Evolutionary conservation across 1,140 invertebrate species (phyloP).

Genomic region (Anoplolepis gracilipes): DNA sequence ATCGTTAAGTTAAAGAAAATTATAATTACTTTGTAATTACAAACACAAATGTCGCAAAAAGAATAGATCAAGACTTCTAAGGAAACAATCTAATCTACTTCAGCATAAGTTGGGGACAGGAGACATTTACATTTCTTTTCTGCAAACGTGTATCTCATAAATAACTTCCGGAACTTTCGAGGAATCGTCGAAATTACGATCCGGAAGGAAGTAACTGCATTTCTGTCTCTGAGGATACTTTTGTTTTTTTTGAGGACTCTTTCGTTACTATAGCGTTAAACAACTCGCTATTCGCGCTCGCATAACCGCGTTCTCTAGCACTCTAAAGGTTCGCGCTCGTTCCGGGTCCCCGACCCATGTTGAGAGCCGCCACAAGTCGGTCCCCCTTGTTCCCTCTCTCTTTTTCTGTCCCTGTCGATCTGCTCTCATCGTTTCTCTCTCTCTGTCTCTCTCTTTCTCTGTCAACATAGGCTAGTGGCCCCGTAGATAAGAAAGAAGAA

Average conservation of each 20-base stretch:
- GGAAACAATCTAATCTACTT: too few species aligned
- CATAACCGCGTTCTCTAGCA: conserved; percentile 43
- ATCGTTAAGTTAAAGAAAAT: too few species aligned
- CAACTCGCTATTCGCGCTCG: conserved; percentile 42
- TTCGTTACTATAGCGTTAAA: conserved; percentile 11
- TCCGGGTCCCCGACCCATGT: conserved; percentile 61
- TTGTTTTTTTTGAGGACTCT: conserved; percentile 15
- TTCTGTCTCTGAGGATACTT: neutral
- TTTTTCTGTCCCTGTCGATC: neutral
- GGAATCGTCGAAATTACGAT: conserved; percentile 1
- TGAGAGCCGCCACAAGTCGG: conserved; percentile 30
- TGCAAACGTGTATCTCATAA: too few species aligned
- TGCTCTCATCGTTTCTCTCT: conserved; percentile 17
- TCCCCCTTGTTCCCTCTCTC: conserved; percentile 19
- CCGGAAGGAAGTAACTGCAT: conserved; percentile 11
- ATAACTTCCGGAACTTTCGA: too few species aligned
- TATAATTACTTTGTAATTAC: too few species aligned
- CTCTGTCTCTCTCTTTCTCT: neutral
- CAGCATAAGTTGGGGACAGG: too few species aligned
- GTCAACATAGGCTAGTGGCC: neutral
- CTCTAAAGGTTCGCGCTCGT: conserved; percentile 30
- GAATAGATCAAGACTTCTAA: too few species aligned
- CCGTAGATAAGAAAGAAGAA: conserved; percentile 17
- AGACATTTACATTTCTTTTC: too few species aligned
- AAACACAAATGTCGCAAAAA: too few species aligned